These are phyloP conservation scores for Dreissena rostriformis DNA, from an alignment of 1,140 invertebrate genomes.

Conservation along the genomic window DNA sequence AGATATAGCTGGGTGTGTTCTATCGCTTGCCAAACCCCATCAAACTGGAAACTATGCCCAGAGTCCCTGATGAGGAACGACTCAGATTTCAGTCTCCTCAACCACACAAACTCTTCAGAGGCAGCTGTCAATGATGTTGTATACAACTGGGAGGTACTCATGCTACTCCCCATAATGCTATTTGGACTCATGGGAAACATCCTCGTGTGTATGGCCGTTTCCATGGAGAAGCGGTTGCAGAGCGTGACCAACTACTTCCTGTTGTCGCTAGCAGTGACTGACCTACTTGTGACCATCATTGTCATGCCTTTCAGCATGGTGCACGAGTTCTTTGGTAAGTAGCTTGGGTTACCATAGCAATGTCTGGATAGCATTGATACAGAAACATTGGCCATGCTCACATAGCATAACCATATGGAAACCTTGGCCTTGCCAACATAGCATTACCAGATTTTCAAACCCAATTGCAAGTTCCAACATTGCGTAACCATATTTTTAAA, in stretches of 20 bases:
- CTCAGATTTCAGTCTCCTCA: conserved; percentile 40
- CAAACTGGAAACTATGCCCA: conserved; percentile 32
- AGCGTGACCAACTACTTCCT: conserved; percentile 97
- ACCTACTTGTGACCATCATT: conserved; percentile 92
- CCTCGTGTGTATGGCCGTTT: conserved; percentile 97
- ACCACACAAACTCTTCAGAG: conserved; percentile 34
- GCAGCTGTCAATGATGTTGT: neutral
- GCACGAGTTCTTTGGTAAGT: conserved; percentile 79
- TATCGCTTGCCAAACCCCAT: no score
- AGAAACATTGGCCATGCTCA: no score
- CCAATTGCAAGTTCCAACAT: no score
- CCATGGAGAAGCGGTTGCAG: conserved; percentile 95
- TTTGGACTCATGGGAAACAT: conserved; percentile 91
- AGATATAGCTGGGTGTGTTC: no score
- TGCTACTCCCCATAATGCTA: conserved; percentile 74
- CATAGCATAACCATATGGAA: no score
- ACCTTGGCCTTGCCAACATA: no score
- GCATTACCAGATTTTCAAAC: no score
- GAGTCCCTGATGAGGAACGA: conserved; percentile 46
- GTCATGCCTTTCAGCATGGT: conserved; percentile 88
- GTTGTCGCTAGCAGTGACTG: conserved; percentile 96
- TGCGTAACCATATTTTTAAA: no score
- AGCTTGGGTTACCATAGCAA: no score
- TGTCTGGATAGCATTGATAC: no score
- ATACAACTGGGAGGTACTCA: conserved; percentile 74